phyloP scores from a whole-genome alignment of 2,888 invertebrate genomes.

The Serrognathus titanus region DNA sequence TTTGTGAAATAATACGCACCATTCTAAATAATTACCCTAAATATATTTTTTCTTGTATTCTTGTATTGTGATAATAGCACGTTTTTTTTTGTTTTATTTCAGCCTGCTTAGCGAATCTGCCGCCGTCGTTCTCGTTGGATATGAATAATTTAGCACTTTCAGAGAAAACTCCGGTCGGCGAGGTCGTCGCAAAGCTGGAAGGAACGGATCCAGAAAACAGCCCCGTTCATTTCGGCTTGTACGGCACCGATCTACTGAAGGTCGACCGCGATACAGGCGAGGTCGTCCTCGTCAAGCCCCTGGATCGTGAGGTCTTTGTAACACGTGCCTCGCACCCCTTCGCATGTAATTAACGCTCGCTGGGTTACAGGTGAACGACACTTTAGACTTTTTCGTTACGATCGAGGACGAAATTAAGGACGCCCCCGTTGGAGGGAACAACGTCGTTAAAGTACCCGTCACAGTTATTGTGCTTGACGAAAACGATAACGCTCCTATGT shows the following conservation, averaged over 20 bases:
- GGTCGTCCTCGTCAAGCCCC: constrained; percentile 71
- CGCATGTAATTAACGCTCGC: constrained; percentile 9
- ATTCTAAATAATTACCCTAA: too few relatives aligned
- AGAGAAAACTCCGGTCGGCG: constrained; percentile 77
- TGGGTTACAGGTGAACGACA: constrained; percentile 66
- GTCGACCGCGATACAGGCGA: constrained; percentile 76
- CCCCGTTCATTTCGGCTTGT: constrained; percentile 66
- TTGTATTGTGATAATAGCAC: neutral
- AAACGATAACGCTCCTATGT: constrained; percentile 82
- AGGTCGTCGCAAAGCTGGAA: constrained; percentile 71
- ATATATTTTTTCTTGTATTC: too few relatives aligned
- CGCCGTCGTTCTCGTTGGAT: constrained; percentile 71
- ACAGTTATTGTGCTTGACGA: constrained; percentile 83
- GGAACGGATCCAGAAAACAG: constrained; percentile 81
- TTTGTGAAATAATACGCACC: too few relatives aligned
- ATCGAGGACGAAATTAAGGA: constrained; percentile 70
- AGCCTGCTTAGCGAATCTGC: constrained; percentile 57
- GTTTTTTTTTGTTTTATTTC: constrained; percentile 29
- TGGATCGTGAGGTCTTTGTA: constrained; percentile 73
- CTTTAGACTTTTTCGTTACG: constrained; percentile 75
- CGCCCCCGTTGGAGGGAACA: constrained; percentile 58
- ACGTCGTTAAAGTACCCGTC: constrained; percentile 71
- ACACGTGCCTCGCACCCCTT: neutral
- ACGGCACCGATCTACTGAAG: constrained; percentile 77
- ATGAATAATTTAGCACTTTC: constrained; percentile 74